Evolutionary conservation across 2,113 vertebrate genomes (phyloP).

Genomic region (Notarius quadriscutis): DNA sequence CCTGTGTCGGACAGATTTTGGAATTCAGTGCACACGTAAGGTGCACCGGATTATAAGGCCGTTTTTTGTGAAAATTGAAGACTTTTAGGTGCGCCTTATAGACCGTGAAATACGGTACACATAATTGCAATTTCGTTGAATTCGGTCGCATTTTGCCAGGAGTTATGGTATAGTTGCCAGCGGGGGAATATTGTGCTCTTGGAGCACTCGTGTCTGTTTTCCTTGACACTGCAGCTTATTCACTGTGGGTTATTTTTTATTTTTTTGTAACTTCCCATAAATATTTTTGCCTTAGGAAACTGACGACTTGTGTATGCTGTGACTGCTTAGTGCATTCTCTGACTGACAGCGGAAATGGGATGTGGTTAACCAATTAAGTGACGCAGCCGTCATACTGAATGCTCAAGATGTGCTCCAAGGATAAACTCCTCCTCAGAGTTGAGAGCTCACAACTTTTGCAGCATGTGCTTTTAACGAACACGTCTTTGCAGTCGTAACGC

Average conservation of each 20-base stretch:
- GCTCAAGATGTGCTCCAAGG: background rate
- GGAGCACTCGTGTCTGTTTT: background rate
- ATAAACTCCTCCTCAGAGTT: background rate
- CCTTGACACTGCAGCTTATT: background rate
- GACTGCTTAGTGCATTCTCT: background rate
- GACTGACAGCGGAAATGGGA: slow-evolving; percentile 3
- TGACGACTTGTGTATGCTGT: background rate
- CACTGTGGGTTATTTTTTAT: background rate
- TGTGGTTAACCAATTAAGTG: slow-evolving; percentile 14
- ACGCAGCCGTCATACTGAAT: background rate
- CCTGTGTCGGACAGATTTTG: too few species aligned
- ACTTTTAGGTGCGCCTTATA: too few species aligned
- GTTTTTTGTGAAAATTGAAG: too few species aligned
- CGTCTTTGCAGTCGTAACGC: background rate
- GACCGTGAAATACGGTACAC: too few species aligned
- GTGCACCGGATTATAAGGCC: too few species aligned
- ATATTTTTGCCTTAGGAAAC: background rate
- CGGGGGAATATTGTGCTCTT: too few species aligned
- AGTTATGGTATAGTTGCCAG: too few species aligned
- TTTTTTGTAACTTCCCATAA: background rate
- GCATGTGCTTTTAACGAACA: background rate
- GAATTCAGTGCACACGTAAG: too few species aligned
- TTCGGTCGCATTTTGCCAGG: too few species aligned
- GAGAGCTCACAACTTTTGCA: background rate
- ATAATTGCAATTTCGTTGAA: too few species aligned